Evolutionary conservation across 1,140 invertebrate genomes (phyloP).

Genomic region (Bombus turneri): DNA sequence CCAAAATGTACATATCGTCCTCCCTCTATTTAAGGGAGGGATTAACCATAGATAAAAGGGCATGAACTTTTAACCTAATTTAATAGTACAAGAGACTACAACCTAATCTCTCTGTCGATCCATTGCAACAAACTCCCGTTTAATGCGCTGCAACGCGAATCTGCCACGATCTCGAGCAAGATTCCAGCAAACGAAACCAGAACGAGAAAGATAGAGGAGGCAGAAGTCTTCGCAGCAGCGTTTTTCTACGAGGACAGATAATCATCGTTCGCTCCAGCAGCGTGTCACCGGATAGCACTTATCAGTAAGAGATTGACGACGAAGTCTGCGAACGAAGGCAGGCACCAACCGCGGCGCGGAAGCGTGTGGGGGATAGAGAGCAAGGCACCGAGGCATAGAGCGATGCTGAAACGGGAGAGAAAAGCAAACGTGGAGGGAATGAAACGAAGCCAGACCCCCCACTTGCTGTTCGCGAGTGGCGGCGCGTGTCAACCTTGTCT

Average conservation of each 20-base stretch:
- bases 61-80: not conserved
- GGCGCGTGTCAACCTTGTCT: conserved; percentile 82
- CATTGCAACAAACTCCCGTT: not conserved
- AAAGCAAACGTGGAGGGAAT: conserved; percentile 6
- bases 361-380: conserved; percentile 9
- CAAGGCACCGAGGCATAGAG: conserved; percentile 23
- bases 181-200: too few relatives aligned
- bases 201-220: not conserved
- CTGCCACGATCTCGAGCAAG: not conserved
- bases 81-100: not conserved
- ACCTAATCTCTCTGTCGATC: not conserved
- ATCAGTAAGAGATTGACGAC: conserved; percentile 46
- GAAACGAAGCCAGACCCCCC: conserved; percentile 64
- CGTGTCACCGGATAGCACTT: conserved; percentile 46
- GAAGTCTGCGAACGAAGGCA: conserved; percentile 6
- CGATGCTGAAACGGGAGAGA: conserved; percentile 27
- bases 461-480: conserved; percentile 73
- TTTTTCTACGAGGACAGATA: conserved; percentile 37
- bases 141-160: not conserved
- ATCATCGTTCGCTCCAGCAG: conserved; percentile 18
- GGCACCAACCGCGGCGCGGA: conserved; percentile 8
- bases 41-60: too few relatives aligned
- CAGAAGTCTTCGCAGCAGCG: not conserved
- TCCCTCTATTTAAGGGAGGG: too few relatives aligned
- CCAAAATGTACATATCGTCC: not conserved